These are phyloP conservation scores for Plectus sambesii DNA, from an alignment of 1,140 invertebrate genomes.

Conservation along the genomic window DNA sequence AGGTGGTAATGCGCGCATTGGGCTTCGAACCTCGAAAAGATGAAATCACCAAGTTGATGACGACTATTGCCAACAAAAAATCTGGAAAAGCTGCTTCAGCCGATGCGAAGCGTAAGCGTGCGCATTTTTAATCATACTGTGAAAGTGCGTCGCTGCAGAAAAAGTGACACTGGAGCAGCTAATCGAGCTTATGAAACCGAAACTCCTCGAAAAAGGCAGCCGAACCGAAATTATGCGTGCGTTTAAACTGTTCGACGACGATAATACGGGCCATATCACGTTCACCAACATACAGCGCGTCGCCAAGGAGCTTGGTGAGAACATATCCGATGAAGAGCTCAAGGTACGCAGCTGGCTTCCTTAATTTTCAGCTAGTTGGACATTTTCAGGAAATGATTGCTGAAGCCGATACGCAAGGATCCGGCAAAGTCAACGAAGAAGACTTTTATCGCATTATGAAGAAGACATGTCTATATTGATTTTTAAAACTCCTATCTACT, in stretches of 20 bases:
- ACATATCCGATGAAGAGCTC: constrained; percentile 84
- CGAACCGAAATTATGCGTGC: constrained; percentile 93
- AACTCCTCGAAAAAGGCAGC: constrained; percentile 87
- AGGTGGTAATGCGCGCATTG: too few species aligned
- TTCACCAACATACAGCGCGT: constrained; percentile 90
- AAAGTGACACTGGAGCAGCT: constrained; percentile 81
- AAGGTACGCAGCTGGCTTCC: constrained; percentile 45
- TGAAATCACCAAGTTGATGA: too few species aligned
- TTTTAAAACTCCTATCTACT: too few species aligned
- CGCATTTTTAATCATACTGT: too few species aligned
- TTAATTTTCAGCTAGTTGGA: neutral
- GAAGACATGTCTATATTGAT: constrained; percentile 81
- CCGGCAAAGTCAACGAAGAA: constrained; percentile 85
- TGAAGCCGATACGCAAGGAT: constrained; percentile 86
- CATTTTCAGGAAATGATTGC: constrained; percentile 82
- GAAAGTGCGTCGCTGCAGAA: too few species aligned
- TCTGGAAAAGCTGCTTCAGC: too few species aligned
- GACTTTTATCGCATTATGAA: constrained; percentile 95
- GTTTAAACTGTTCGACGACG: constrained; percentile 85
- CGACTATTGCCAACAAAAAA: too few species aligned
- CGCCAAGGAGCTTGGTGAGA: constrained; percentile 85
- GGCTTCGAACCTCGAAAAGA: too few species aligned
- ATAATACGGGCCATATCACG: constrained; percentile 83
- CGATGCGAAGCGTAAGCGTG: too few species aligned
- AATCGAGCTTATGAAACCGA: constrained; percentile 74